Base-by-base conservation (phyloP, 2,113 vertebrate genomes). In the Strix uralensis region DNA sequence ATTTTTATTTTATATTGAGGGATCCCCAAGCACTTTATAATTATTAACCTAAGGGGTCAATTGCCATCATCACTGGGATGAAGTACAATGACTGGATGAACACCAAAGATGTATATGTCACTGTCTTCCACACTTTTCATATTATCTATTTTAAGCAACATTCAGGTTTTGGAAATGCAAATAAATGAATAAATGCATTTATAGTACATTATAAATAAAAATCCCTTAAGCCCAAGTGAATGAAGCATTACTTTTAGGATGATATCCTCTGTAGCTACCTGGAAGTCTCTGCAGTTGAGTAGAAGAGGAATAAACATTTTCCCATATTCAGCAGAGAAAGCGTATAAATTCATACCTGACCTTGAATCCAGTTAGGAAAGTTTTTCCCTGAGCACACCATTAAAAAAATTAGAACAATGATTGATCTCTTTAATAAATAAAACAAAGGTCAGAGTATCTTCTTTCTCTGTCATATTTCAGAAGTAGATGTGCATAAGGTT, bases 101-200 rank as follows among this genome's bases (percentile, higher is more conserved):
- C 49, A 93, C 75, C 55, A 80, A 86, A 88, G 88, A 92, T 71
- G 18, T 38, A 36, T 61, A 92, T 93, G 82, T 95, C 55, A 34
- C 34, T 32, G 49, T 86, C 59, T 96, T 88, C 36, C 46, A 81
- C 27, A 86, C 13, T 62, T 18, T 69, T 81, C 58, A 32, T 4
- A 9, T 83, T 80, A 87, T 40, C 55, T 73, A 80, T 92, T 92
- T 96, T 70, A 91, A 97, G 59, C 20, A 88, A 72, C 67, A 65
- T 22, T 86, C 71, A n/a, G 54, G 80, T 88, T 72, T 32, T 38
- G 49, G 70, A 94, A 93, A 91, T 96, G 93, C 46, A 97, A 94
- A 97, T 91, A 87, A 87, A 92, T 80, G 61, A 95, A 96, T 95
- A 97, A 94, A 94, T 96, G 34, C 40, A 97, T 96, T 84, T 90